Conservation (phyloP, 2,888 invertebrate species). For the Tricholauxania praeusta region DNA sequence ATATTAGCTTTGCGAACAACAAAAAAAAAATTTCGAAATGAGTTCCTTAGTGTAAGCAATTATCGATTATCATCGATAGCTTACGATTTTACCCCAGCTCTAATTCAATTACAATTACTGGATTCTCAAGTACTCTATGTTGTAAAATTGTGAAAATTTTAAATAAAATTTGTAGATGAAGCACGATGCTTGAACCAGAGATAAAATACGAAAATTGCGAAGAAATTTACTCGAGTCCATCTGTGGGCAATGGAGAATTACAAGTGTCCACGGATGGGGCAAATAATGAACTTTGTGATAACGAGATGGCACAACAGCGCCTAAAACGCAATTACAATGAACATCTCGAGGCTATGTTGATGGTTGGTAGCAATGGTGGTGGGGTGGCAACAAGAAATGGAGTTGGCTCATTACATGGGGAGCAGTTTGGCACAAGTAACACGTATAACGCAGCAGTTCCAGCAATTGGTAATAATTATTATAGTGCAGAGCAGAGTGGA, state of each 20-base stretch:
- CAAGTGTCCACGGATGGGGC: background rate
- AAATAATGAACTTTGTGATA: background rate
- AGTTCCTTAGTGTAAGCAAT: no score
- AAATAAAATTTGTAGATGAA: background rate
- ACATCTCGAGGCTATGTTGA: conserved; percentile 8
- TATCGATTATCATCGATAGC: no score
- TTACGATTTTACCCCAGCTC: no score
- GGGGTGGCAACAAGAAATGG: background rate
- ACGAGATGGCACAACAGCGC: background rate
- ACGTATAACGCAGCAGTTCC: conserved; percentile 9
- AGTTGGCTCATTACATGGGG: background rate
- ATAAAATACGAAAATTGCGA: conserved; percentile 50
- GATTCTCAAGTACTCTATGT: conserved; percentile 20
- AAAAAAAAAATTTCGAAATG: no score
- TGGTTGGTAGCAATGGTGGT: background rate
- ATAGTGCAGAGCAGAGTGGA: conserved; percentile 1
- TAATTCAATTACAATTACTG: conserved; percentile 17
- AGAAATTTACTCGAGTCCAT: conserved; percentile 38
- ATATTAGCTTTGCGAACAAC: no score
- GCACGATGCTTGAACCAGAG: conserved; percentile 41
- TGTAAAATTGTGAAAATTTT: conserved; percentile 1
- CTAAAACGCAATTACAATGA: conserved; percentile 35
- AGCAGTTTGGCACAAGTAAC: background rate
- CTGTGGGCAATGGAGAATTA: background rate
- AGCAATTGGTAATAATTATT: conserved; percentile 12